Evolutionary conservation across 2,888 invertebrate species (phyloP), one percentile per base, ranked within the genome.

Genomic region (Volucella inflata): DNA sequence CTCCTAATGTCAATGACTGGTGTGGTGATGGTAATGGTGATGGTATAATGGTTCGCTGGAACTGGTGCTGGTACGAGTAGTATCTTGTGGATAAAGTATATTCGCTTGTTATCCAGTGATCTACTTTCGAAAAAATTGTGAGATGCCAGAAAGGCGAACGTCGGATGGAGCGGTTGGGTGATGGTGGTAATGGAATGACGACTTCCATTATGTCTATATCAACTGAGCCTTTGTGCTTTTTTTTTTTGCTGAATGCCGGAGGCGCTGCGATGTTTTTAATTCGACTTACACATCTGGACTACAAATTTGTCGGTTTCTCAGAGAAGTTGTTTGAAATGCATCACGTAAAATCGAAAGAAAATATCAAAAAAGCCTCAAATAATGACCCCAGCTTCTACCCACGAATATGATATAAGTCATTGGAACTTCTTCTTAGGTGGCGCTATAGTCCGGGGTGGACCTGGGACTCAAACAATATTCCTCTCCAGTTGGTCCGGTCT

Each of bases 71-170:
- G 51, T n/a, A n/a, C n/a, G n/a, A n/a, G n/a, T 71, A 59, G 38
- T 62, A 67, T 55, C 62, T 9, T 55, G 53, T 71, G 21, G 81
- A 65, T 67, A 59, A 53, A 77, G 77, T 67, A 57, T 50, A 84
- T 74, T 79, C 71, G 79, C 70, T 79, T 17, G 84, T 84, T 84
- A 84, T 84, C 84, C 84, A 84, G 65, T 84, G 84, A 84, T 84
- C 84, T 84, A 84, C 84, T 84, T 84, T 84, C 84, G 59, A 84
- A 84, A 30, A 30, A 84, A 80, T 59, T 60, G 53, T 60, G 65
- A 65, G 84, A 70, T 79, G 84, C 75, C 79, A 79, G 84, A 70
- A 70, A 48, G 74, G 70, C 64, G 65, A 70, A 67, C 60, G 67
- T 46, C 62, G 48, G 30, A 4, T 48, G 12, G 38, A 21, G 44